Base-by-base conservation (phyloP, 2,797 vertebrate genomes). In the Etheostoma perlongum region DNA sequence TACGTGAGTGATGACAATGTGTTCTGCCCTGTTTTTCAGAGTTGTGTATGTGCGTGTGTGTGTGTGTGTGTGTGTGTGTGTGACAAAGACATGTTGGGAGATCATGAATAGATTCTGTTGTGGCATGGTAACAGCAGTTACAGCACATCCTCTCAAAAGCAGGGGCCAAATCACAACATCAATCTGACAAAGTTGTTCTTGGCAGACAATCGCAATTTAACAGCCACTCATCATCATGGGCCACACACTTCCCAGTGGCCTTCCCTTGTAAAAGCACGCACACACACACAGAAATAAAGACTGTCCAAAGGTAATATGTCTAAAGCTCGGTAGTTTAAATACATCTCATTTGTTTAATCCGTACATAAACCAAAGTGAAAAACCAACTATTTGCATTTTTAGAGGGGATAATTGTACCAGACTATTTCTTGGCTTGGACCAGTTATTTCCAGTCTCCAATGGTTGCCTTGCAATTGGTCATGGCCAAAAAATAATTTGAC, bases 141-240 rank as follows among this genome's bases (percentile, higher is more conserved):
- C 14, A 30, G 40, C 68, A 69, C 12, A 6, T 59, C 49, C n/a
- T 68, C 52, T 62, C 36, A 60, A 78, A 76, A 81, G 42, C 25
- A 42, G 19, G 8, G 61, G 46, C 36, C 59, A 75, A 53, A 62
- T 72, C 49, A 13, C 25, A 65, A 73, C 55, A 69, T 51, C 59
- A 53, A 69, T 79, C 54, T 15, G 49, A 52, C 63, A 79, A 53
- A 62, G 67, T 21, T 78, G 66, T 84, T 59, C 53, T 80, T 86
- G 84, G 76, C 74, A 0, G 23, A 61, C 10, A 49, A 46, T 25
- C 25, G 33, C 36, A 67, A 42, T 21, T 79, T 67, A 73, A 62
- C 67, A 70, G 64, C 52, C 65, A 70, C 60, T 72, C 70, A 62
- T 77, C 44, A 16, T 66, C 70, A 63, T 48, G 14, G 74, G 63